These are phyloP conservation scores for Drosophila emarginata DNA, from an alignment of 2,888 invertebrate genomes.

Conservation along the genomic window DNA sequence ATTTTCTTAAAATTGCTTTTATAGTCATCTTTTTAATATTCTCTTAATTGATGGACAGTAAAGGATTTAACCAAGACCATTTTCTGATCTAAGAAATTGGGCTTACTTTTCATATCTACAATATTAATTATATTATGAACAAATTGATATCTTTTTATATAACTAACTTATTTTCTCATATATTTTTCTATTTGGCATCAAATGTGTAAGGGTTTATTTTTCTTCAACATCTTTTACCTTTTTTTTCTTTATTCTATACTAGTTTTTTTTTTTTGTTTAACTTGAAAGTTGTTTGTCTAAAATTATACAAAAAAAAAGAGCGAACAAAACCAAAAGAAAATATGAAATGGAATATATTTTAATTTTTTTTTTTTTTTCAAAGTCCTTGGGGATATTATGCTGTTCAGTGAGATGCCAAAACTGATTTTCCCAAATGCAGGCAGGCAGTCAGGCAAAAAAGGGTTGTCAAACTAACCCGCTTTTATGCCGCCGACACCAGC, in stretches of 20 bases:
- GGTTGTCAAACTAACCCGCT: conserved; percentile 49
- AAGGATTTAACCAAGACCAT: too few species aligned
- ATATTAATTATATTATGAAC: too few species aligned
- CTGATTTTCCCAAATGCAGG: conserved; percentile 51
- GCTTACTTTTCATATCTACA: too few species aligned
- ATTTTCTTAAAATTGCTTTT: too few species aligned
- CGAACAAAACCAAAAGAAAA: conserved; percentile 44
- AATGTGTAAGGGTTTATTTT: too few species aligned
- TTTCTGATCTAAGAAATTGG: too few species aligned
- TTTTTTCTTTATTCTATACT: conserved; percentile 45
- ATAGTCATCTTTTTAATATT: too few species aligned
- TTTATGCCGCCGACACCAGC: neutral
- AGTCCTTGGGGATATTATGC: conserved; percentile 75
- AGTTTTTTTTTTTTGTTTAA: conserved; percentile 24
- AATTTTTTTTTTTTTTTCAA: conserved; percentile 5
- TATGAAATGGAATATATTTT: neutral
- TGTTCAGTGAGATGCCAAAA: conserved; percentile 71
- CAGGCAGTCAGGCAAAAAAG: conserved; percentile 36
- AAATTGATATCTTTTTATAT: too few species aligned
- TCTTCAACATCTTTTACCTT: too few species aligned
- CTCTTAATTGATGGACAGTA: too few species aligned
- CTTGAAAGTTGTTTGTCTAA: conserved; percentile 52
- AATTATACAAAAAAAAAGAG: conserved; percentile 60
- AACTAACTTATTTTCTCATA: too few species aligned
- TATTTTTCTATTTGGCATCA: too few species aligned